Conservation (phyloP, 2,888 invertebrate species). For the Catocala nupta region DNA sequence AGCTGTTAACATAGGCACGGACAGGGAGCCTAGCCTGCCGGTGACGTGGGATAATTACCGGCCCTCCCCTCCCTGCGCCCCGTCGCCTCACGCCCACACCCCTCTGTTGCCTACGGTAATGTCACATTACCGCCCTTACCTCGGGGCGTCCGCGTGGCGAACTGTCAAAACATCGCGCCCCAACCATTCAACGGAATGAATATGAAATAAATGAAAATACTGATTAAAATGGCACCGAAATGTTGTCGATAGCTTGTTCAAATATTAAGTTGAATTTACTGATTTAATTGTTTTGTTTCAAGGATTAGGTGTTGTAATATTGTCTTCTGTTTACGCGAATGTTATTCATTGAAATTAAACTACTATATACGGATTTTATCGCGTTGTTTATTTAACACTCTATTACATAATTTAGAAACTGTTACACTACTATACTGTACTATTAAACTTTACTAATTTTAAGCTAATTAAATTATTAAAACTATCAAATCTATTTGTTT, state of each 20-base stretch:
- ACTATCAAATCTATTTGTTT: no score
- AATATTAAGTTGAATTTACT: constrained; percentile 13
- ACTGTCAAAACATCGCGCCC: constrained; percentile 82
- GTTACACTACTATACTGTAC: no score
- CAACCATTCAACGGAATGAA: constrained; percentile 76
- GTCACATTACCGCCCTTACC: constrained; percentile 85
- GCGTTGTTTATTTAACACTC: no score
- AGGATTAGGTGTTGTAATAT: constrained; percentile 11
- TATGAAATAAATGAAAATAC: constrained; percentile 72
- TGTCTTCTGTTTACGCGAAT: no score
- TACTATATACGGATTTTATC: no score
- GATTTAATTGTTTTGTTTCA: constrained; percentile 17
- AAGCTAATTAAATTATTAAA: no score
- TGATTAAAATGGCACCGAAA: constrained; percentile 40
- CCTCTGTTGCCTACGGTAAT: constrained; percentile 65
- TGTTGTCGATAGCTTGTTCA: constrained; percentile 11
- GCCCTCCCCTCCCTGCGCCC: constrained; percentile 55
- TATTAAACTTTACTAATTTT: no score
- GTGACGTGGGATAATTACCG: constrained; percentile 86
- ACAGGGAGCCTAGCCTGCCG: constrained; percentile 80
- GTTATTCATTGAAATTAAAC: no score
- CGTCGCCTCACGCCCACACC: constrained; percentile 39
- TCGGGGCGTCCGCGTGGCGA: constrained; percentile 63
- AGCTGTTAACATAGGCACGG: constrained; percentile 69
- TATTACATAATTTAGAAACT: no score